phyloP scores from a whole-genome alignment of 1,140 invertebrate genomes.

The Drosophila kurseongensis region DNA sequence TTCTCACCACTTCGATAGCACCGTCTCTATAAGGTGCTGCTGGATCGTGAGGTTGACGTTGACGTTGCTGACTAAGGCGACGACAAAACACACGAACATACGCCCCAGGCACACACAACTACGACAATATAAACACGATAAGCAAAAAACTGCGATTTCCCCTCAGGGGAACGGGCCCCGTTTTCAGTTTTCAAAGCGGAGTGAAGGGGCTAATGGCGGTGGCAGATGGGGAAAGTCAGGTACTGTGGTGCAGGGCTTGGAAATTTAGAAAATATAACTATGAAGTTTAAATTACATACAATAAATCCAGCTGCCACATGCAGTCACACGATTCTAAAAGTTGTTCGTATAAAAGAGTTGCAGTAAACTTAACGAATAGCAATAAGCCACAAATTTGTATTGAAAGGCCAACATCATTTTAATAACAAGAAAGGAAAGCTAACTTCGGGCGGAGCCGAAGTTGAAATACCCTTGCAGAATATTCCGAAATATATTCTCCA shows the following conservation, averaged over 20 bases:
- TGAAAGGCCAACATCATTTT: neutral
- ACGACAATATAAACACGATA: conserved; percentile 61
- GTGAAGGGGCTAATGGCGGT: neutral
- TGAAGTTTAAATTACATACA: neutral
- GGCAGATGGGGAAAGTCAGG: too few relatives aligned
- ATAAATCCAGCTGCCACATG: conserved; percentile 2
- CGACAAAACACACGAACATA: conserved; percentile 54
- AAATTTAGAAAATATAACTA: conserved; percentile 7
- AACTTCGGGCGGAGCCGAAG: too few relatives aligned
- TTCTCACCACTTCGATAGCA: too few relatives aligned
- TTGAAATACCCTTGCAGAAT: too few relatives aligned
- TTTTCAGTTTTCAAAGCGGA: neutral
- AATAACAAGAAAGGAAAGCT: neutral
- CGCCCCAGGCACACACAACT: conserved; percentile 36
- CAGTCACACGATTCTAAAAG: conserved; percentile 6
- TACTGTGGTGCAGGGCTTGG: conserved; percentile 16
- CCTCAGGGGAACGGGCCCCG: conserved; percentile 8
- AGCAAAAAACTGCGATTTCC: conserved; percentile 63
- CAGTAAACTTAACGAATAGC: neutral
- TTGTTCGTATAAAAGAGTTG: neutral
- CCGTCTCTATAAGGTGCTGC: conserved; percentile 15
- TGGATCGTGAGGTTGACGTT: conserved; percentile 32
- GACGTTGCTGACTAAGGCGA: conserved; percentile 43
- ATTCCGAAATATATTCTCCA: too few relatives aligned
- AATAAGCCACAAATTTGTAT: neutral